Evolutionary conservation across 2,888 invertebrate species (phyloP).

Genomic region (Gasteruption jaculator): DNA sequence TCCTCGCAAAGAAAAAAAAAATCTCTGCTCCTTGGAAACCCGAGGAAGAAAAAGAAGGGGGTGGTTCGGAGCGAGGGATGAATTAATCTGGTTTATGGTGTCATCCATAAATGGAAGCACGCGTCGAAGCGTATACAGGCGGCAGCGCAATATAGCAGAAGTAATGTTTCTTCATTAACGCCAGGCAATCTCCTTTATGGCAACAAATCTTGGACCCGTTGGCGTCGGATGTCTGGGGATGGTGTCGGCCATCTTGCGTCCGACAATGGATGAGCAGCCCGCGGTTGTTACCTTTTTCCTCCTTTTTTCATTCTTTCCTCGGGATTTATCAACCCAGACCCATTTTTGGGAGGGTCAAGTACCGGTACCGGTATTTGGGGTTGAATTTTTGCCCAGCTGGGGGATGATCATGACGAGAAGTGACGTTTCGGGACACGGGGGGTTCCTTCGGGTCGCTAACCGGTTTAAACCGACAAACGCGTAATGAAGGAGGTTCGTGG

Average conservation of each 20-base stretch:
- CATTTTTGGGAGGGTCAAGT: no score
- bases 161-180: slow-evolving; percentile 48
- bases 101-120: slow-evolving; percentile 35
- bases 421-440: no score
- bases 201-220: slow-evolving; percentile 43
- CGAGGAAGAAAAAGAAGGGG: no score
- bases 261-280: slow-evolving; percentile 33
- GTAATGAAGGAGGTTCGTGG: slow-evolving; percentile 49
- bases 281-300: slow-evolving; percentile 22
- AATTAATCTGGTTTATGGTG: slow-evolving; percentile 28
- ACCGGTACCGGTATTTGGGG: no score
- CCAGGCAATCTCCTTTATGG: slow-evolving; percentile 46
- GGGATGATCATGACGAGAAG: no score
- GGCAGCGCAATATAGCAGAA: slow-evolving; percentile 40
- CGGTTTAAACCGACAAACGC: no score
- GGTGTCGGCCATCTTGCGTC: slow-evolving; percentile 35
- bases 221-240: slow-evolving; percentile 28
- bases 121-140: slow-evolving; percentile 30
- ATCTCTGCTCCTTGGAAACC: no score
- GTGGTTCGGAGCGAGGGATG: no score
- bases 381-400: no score
- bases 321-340: slow-evolving; percentile 28
- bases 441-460: no score
- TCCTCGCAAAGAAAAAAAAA: no score
- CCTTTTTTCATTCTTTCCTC: slow-evolving; percentile 20